phyloP scores from a whole-genome alignment of 2,113 vertebrate species.

The Aptenodytes patagonicus region DNA sequence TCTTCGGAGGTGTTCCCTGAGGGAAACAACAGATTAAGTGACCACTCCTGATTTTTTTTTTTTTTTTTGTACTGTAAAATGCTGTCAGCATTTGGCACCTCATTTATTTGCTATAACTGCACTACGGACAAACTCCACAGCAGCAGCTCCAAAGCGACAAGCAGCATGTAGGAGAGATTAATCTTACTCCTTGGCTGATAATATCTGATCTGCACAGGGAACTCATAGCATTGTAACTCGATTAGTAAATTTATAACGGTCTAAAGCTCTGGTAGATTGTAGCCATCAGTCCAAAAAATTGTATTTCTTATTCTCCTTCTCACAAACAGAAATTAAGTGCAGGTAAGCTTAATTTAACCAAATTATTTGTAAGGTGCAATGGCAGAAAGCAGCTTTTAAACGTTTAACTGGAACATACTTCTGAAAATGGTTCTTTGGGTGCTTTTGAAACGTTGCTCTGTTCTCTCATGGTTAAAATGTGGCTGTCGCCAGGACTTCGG shows the following conservation, averaged over 20 bases:
- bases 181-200: not conserved
- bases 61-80: not conserved
- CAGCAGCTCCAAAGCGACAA: not conserved
- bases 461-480: accelerated
- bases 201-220: not conserved
- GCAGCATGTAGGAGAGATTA: not conserved
- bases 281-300: not conserved
- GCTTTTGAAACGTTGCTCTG: not conserved
- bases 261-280: not conserved
- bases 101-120: not conserved
- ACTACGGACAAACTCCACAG: not conserved
- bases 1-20: constrained; percentile 64
- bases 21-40: constrained; percentile 19
- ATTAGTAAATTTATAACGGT: not conserved
- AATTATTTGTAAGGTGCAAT: not conserved
- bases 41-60: not conserved
- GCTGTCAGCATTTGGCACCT: not conserved
- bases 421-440: not conserved
- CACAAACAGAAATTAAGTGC: not conserved
- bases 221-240: not conserved
- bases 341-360: not conserved
- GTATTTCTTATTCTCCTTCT: not conserved
- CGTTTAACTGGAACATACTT: not conserved
- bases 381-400: not conserved
- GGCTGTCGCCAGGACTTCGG: accelerated